phyloP scores from a whole-genome alignment of 2,888 invertebrate genomes.

The Scaptomyza cyrtandrae region DNA sequence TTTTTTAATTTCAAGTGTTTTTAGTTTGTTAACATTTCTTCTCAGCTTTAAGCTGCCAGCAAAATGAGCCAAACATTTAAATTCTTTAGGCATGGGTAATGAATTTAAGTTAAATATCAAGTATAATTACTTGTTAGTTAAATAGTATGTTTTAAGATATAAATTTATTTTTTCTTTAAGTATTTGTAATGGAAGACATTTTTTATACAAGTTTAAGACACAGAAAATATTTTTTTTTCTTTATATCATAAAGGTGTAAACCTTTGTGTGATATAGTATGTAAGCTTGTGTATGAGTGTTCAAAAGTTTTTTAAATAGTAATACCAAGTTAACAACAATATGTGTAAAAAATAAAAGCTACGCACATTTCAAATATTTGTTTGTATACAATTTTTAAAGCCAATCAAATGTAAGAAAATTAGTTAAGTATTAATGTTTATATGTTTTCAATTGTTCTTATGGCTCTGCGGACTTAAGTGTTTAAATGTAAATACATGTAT shows the following conservation, averaged over 20 bases:
- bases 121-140: constrained; percentile 54
- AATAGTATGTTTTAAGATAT: constrained; percentile 67
- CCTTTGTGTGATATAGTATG: constrained; percentile 31
- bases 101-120: constrained; percentile 54
- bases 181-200: constrained; percentile 85
- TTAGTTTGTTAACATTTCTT: constrained; percentile 18
- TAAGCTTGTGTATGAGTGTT: constrained; percentile 29
- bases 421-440: constrained; percentile 7
- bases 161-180: constrained; percentile 69
- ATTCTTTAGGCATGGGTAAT: constrained; percentile 65
- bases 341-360: constrained; percentile 34
- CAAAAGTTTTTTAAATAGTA: constrained; percentile 40
- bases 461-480: constrained; percentile 22
- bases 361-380: constrained; percentile 43
- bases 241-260: constrained; percentile 48
- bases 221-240: constrained; percentile 84
- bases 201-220: constrained; percentile 85
- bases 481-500: constrained; percentile 5
- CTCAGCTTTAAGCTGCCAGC: constrained; percentile 60
- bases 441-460: constrained; percentile 28
- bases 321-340: constrained; percentile 50
- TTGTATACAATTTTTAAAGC: constrained; percentile 5
- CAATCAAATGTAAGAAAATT: constrained; percentile 12
- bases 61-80: constrained; percentile 52
- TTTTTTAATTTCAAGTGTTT: constrained; percentile 5